Base-by-base conservation (phyloP, 64 coral and sea anemone species). In the Stichodactyla helianthus region DNA sequence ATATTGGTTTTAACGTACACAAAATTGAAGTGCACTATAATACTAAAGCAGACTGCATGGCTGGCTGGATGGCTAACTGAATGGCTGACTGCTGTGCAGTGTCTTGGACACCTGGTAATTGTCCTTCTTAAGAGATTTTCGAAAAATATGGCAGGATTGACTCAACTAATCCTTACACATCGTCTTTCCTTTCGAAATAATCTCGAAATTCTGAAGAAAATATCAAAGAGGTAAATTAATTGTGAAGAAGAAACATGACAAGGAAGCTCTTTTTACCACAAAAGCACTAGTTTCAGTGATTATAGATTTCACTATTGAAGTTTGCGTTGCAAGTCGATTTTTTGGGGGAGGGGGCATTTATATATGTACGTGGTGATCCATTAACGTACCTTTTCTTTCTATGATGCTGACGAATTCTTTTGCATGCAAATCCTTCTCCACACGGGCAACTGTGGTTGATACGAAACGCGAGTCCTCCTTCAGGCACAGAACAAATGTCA, bases 391-490 rank as follows among this genome's bases (percentile, higher is more conserved):
- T 86, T 83, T 87, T 90, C 90, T 95, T 95, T 80, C 81, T 90
- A 31, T 94, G 90, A 31, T 94, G 90, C 10, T 87, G 88, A 62
- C 82, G 93, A 14, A 89, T 25, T 89, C 88, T 92, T 67, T 84
- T 99, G 77, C 97, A 99, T 31, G 77, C 89, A 18, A 99, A 80
- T 2, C 97, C 97, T 13, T 92, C 88, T 18, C 50, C 88, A 71
- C 97, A 99, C 5, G 93, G 97, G 22, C 97, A 99, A 52, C 86
- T 89, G 56, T 99, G 97, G 76, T 99, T 95, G 7, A 99, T 23
- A 13, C 89, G 83, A 82, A 94, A 99, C 2, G 85, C 97, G 23
- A 99, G 59, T 0, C 97, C 97, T 19, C 97, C 97, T 79, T 91
- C 90, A 20, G 86, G 70, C 14, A 95, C 97, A 55, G 70, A 67